Percentiles rank a stretch among this genome's conserved stretches.
Evolutionary conservation across 2,888 invertebrate species (phyloP).

Genomic region (Glyphotaelius pellucidus): DNA sequence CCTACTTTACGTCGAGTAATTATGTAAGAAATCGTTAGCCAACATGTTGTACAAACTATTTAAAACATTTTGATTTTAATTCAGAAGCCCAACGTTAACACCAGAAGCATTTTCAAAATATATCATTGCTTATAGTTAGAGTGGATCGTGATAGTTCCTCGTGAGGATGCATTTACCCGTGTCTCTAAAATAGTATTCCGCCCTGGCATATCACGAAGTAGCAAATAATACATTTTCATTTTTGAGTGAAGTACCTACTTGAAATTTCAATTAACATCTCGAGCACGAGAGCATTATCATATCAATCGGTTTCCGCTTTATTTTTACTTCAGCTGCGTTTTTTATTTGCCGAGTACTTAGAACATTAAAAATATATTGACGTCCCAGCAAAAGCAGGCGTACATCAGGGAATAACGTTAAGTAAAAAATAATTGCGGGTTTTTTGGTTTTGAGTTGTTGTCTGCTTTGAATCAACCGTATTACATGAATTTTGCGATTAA

Average conservation of each 20-base stretch:
- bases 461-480: background rate
- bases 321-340: background rate
- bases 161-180: slow-evolving; percentile 35
- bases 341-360: background rate
- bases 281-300: background rate
- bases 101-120: background rate
- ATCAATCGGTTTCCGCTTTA: background rate
- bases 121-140: slow-evolving; percentile 1
- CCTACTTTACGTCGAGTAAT: background rate
- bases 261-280: slow-evolving; percentile 16
- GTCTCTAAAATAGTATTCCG: slow-evolving; percentile 12
- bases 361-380: background rate
- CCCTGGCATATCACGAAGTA: slow-evolving; percentile 32
- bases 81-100: background rate
- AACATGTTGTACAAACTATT: too few species aligned
- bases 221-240: slow-evolving; percentile 10
- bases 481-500: background rate
- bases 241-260: background rate
- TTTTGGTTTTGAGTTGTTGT: background rate
- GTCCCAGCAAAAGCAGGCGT: background rate
- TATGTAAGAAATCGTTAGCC: background rate
- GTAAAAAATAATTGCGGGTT: background rate
- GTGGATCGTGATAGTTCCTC: slow-evolving; percentile 27
- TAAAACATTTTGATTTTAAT: background rate
- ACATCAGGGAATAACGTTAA: background rate